Conservation (phyloP, 2,113 vertebrate species). For the Ophiodon elongatus region DNA sequence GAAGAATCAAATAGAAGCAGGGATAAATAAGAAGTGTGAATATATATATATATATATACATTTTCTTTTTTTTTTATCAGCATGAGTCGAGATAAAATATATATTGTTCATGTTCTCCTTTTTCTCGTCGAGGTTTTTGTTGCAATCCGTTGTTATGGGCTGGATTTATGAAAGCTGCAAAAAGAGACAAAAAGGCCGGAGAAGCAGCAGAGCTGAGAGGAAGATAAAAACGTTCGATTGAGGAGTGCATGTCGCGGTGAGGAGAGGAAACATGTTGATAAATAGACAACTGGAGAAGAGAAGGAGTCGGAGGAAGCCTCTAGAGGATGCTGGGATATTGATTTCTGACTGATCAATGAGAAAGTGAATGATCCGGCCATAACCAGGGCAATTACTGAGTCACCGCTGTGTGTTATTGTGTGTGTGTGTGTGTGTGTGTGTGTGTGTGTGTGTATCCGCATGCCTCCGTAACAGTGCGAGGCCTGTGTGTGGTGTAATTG, state of each 20-base stretch:
- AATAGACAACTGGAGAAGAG: conserved; percentile 15
- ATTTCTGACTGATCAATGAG: conserved; percentile 56
- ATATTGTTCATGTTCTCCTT: too few species aligned
- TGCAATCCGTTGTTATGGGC: not conserved
- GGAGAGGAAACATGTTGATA: conserved; percentile 42
- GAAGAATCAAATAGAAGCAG: not conserved
- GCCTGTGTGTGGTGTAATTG: not conserved
- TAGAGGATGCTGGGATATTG: conserved; percentile 44
- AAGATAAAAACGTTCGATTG: not conserved
- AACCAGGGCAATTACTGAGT: conserved; percentile 57
- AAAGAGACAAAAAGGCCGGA: too few species aligned
- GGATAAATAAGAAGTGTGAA: not conserved
- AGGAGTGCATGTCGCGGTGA: not conserved
- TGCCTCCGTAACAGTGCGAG: not conserved
- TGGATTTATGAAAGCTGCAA: not conserved
- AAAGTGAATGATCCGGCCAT: conserved; percentile 38
- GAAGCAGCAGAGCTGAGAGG: not conserved
- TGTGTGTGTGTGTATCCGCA: conserved; percentile 8
- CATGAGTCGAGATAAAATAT: not conserved
- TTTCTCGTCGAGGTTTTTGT: too few species aligned
- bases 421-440: conserved; percentile 16
- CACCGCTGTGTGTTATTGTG: conserved; percentile 11
- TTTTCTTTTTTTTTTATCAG: not conserved
- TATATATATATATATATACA: not conserved
- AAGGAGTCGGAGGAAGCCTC: conserved; percentile 16